These are phyloP conservation scores for Eupeodes latifasciatus DNA, from an alignment of 2,888 invertebrate species.

Conservation along the genomic window DNA sequence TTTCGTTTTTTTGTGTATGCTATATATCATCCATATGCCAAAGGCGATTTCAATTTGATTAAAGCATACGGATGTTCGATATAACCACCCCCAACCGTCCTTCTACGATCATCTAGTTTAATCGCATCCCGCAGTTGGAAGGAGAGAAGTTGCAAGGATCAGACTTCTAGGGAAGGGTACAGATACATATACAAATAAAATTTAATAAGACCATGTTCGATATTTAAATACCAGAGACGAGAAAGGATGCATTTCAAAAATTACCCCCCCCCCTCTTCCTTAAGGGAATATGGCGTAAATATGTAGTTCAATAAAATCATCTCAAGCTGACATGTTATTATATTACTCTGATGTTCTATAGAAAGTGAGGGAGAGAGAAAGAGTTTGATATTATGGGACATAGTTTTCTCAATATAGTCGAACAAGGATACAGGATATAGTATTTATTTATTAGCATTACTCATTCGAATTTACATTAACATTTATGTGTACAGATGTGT, in stretches of 20 bases:
- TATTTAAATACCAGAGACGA: conserved; percentile 55
- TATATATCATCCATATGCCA: conserved; percentile 60
- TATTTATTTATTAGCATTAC: conserved; percentile 17
- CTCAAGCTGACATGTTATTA: conserved; percentile 25
- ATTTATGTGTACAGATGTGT: background rate
- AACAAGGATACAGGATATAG: background rate
- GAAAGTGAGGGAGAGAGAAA: too few relatives aligned
- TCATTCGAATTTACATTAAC: background rate
- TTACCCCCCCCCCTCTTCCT: background rate
- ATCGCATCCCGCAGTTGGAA: too few relatives aligned
- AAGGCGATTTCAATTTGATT: conserved; percentile 68
- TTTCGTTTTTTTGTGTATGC: conserved; percentile 35
- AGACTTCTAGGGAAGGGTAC: background rate
- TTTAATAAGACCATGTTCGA: conserved; percentile 62
- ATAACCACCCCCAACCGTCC: background rate
- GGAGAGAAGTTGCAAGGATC: background rate
- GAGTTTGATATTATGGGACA: background rate
- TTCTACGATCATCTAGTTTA: background rate
- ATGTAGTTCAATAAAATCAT: conserved; percentile 23
- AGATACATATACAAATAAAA: conserved; percentile 45
- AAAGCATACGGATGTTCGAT: conserved; percentile 47
- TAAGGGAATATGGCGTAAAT: too few relatives aligned
- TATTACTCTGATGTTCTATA: background rate
- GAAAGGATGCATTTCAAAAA: conserved; percentile 30
- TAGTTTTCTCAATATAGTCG: background rate